phyloP scores from a whole-genome alignment of 1,140 invertebrate species.

The Leptinotarsa lineolata region DNA sequence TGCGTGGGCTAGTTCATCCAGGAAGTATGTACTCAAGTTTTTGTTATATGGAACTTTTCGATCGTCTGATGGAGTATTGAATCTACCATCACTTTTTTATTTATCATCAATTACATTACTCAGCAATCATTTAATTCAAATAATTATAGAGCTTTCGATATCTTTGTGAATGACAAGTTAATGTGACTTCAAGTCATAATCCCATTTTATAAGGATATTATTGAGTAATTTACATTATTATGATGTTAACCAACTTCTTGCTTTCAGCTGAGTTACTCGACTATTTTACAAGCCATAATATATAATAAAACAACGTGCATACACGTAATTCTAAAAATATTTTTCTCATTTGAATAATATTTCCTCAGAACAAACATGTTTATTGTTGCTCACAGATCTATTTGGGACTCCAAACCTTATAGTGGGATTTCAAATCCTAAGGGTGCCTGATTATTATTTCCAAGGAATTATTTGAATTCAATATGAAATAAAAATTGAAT shows the following conservation, averaged over 20 bases:
- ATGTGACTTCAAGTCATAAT: slow-evolving; percentile 11
- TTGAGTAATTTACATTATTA: slow-evolving; percentile 20
- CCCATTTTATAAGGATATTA: slow-evolving; percentile 14
- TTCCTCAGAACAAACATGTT: too few relatives aligned
- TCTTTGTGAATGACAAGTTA: neutral
- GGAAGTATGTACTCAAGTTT: too few relatives aligned
- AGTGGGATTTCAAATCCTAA: too few relatives aligned
- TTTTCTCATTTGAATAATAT: neutral
- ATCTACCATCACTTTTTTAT: too few relatives aligned
- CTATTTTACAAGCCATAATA: neutral
- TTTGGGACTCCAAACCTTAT: too few relatives aligned
- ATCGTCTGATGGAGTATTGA: too few relatives aligned
- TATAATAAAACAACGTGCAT: neutral
- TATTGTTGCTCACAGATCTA: too few relatives aligned
- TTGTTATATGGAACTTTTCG: too few relatives aligned
- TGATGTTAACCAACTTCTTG: slow-evolving; percentile 16
- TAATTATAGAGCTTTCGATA: neutral
- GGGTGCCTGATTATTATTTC: neutral
- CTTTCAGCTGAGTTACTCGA: slow-evolving; percentile 1
- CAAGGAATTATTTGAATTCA: neutral
- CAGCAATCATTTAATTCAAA: neutral
- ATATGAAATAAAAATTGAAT: too few relatives aligned
- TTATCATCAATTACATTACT: neutral
- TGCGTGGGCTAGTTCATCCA: too few relatives aligned
- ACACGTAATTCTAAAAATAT: neutral